Evolutionary conservation across 2,888 invertebrate species (phyloP).

Genomic region (Monochamus alternatus): DNA sequence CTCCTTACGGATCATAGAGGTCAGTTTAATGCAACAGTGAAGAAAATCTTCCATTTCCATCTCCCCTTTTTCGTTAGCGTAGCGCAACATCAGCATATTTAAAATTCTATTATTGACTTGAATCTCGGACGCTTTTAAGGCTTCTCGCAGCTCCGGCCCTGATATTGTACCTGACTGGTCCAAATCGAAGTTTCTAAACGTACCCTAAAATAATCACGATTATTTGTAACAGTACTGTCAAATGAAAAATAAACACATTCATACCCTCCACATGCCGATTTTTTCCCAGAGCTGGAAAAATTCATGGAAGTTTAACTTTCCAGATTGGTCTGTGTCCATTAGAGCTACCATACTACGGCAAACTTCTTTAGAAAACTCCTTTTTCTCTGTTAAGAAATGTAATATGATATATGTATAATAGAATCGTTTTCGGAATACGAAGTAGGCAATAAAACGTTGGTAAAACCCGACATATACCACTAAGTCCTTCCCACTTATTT

Average conservation of each 20-base stretch:
- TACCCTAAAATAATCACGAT: constrained; percentile 75
- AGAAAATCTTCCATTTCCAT: constrained; percentile 95
- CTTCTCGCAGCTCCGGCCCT: constrained; percentile 86
- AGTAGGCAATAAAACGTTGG: too few relatives aligned
- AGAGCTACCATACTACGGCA: constrained; percentile 95
- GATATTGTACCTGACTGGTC: constrained; percentile 86
- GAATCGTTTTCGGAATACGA: too few relatives aligned
- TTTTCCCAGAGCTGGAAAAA: constrained; percentile 89
- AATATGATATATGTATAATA: too few relatives aligned
- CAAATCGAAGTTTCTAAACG: constrained; percentile 88
- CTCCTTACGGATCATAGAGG: constrained; percentile 89
- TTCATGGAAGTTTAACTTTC: constrained; percentile 92
- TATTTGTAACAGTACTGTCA: not conserved
- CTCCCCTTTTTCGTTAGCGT: constrained; percentile 86
- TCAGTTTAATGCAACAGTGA: constrained; percentile 92
- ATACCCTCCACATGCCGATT: constrained; percentile 89
- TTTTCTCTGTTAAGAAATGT: constrained; percentile 59
- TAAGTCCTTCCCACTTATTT: too few relatives aligned
- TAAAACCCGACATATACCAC: too few relatives aligned
- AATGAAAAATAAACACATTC: constrained; percentile 41
- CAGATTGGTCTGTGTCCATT: constrained; percentile 90
- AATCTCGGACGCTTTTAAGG: constrained; percentile 90
- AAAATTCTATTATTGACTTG: constrained; percentile 90
- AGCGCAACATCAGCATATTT: constrained; percentile 91
- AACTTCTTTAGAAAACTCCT: constrained; percentile 89